Conservation (phyloP, 2,113 vertebrate species). For the Lamprologus tigripictilis region DNA sequence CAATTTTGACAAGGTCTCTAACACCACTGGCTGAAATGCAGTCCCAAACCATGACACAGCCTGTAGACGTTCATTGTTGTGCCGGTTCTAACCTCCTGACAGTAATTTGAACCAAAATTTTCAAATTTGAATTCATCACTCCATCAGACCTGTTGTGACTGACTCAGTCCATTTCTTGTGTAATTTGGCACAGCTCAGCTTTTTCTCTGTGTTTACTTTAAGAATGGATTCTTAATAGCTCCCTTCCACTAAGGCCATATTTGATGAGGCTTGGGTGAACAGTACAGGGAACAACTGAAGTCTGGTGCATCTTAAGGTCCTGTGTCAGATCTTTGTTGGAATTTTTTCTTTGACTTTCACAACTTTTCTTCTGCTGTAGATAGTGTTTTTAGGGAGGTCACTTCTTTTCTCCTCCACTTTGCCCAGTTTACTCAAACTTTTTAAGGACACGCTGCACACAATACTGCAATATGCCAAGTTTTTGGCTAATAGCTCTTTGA, state of each 20-base stretch:
- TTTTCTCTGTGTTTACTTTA: not conserved
- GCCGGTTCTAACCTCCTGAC: not conserved
- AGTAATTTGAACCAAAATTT: not conserved
- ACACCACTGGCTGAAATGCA: not conserved
- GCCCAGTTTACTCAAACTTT: rapidly evolving
- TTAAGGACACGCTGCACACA: rapidly evolving
- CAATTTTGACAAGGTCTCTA: not conserved
- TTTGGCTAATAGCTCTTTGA: not conserved
- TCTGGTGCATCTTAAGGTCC: not conserved
- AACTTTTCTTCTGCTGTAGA: not conserved
- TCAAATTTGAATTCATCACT: not conserved
- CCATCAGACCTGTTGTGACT: not conserved
- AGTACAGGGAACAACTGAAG: rapidly evolving
- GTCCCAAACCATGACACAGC: not conserved
- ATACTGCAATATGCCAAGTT: not conserved
- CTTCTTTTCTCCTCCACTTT: not conserved
- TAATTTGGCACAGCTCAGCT: rapidly evolving
- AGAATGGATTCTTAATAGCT: not conserved
- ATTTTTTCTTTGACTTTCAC: not conserved
- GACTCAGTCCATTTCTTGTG: not conserved
- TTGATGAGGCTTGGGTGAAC: not conserved
- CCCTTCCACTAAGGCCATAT: rapidly evolving
- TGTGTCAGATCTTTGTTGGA: not conserved
- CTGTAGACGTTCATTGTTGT: rapidly evolving
- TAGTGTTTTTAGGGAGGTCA: not conserved